Base-by-base conservation (phyloP, 1,140 invertebrate genomes). In the Anastatus disparis region DNA sequence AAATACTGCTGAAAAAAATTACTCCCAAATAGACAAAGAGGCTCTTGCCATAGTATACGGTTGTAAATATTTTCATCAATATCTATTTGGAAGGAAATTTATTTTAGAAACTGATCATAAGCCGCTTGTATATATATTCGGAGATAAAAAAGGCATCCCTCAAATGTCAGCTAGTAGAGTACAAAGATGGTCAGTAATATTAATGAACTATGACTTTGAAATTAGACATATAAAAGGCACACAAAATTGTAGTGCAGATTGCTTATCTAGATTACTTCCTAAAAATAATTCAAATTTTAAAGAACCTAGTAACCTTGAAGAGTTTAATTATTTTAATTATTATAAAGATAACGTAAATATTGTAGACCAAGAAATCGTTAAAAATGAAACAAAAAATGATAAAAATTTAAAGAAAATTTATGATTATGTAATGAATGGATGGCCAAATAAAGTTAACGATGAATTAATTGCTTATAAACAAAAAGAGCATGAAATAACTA, bases 101-200 rank as follows among this genome's bases (percentile, higher is more conserved):
- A 77, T 76, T 8, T 68, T 89, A 15, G 68, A 77, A 42, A 88
- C 85, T 1, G 88, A 89, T 67, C 85, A 88, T 68, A 80, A 86
- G 66, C 87, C 88, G 1, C 70, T 90, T 8, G 72, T 78, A 12
- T 74, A 77, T 15, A 81, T 89, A 64, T 87, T 88, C 69, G 77
- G 75, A 4, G 27, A 77, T 42, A 76, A 82, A 61, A 75, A 78
- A 53, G 76, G 70, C 3, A 62, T 85, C 17, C 81, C 79, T 8
- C 59, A 74, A 56, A 76, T 82, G 69, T 71, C 79, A 13, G 76
- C 81, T n/a, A 74, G 29, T 40, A 46, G 84, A 46, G 22, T 86
- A n/a, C 79, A 80, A 44, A 71, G 79, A 27, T 86, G 78, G 75
- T 77, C 78, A 15, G 68, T 83, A 20, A 74, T 81, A 46, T 74